Conservation (phyloP, 1,140 invertebrate genomes). For the Platorchestia sp. region DNA sequence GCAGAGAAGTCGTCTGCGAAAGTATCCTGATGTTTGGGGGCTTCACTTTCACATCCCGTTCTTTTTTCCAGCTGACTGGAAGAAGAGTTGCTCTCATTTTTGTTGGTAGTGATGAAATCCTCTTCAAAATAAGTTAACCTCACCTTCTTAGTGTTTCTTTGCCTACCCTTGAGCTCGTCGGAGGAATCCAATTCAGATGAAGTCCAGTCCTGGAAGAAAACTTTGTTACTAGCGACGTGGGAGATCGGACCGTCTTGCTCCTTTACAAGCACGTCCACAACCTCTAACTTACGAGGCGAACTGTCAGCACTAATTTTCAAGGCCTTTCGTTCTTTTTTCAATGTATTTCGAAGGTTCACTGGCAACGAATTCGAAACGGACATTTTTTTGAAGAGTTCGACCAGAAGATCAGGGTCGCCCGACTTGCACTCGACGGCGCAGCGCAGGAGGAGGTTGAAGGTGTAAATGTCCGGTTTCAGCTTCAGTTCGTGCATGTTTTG, state of each 20-base stretch:
- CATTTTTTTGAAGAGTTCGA: conserved; percentile 57
- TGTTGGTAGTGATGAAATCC: not conserved
- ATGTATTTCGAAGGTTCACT: not conserved
- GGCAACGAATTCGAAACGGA: not conserved
- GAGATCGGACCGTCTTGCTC: not conserved
- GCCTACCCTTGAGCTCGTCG: not conserved
- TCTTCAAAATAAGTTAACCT: not conserved
- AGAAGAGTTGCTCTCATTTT: not conserved
- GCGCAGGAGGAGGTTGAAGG: conserved; percentile 86
- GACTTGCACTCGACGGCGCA: conserved; percentile 84
- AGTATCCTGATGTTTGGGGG: too few relatives aligned
- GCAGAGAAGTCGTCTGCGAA: not conserved
- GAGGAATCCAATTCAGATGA: too few relatives aligned
- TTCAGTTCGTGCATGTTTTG: conserved; percentile 80
- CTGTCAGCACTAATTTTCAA: not conserved
- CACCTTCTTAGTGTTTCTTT: not conserved
- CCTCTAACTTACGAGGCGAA: not conserved
- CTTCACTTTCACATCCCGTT: not conserved
- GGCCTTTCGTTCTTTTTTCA: not conserved
- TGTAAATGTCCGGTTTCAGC: conserved; percentile 79
- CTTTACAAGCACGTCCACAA: not conserved
- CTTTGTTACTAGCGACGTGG: not conserved
- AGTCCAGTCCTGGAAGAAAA: too few relatives aligned
- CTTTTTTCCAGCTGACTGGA: not conserved
- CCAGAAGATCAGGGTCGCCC: conserved; percentile 75